Evolutionary conservation across 64 coral and sea anemone genomes (phyloP), one percentile per base, ranked within the genome.

Genomic region (Pachyseris speciosa): DNA sequence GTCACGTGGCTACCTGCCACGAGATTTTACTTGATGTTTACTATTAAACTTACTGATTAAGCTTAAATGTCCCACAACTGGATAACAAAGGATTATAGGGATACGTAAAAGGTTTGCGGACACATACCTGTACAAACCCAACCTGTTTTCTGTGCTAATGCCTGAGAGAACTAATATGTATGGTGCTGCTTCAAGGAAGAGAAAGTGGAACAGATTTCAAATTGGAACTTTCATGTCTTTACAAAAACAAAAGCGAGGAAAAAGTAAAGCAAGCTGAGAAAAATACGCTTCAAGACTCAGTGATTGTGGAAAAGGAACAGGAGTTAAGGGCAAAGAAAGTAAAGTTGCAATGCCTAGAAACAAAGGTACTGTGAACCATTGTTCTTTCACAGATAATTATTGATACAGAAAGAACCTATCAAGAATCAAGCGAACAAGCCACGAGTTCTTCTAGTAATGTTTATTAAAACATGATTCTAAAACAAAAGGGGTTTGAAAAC

Each of bases 51-150:
- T n/a, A n/a, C n/a, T n/a, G n/a, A n/a, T n/a, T n/a, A n/a, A n/a
- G 52, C 52, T 5, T 58, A 58, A 20, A 58, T 58, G 11, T 58
- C 52, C 15, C 52, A 58, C 52, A 20, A 20, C n/a, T 25, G 8
- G 28, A 26, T 66, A 20, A 25, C 22, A 9, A 24, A 66, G 26
- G 63, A 66, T 20, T 32, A 2, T 20, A 20, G 27, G 63, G 0
- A 27, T 66, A n/a, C n/a, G n/a, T n/a, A n/a, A n/a, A n/a, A n/a
- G n/a, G n/a, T n/a, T n/a, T n/a, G n/a, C n/a, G n/a, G n/a, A n/a
- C n/a, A n/a, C n/a, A n/a, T 66, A 66, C 63, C 63, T 66, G 63
- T 66, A 66, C 15, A 58, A 58, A 20, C 52, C 52, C n/a, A n/a
- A n/a, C 52, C 52, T 20, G n/a, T 1, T 20, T 58, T 20, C 52